These are phyloP conservation scores for Chaetodon trifascialis DNA, from an alignment of 2,113 vertebrate species.

Conservation along the genomic window DNA sequence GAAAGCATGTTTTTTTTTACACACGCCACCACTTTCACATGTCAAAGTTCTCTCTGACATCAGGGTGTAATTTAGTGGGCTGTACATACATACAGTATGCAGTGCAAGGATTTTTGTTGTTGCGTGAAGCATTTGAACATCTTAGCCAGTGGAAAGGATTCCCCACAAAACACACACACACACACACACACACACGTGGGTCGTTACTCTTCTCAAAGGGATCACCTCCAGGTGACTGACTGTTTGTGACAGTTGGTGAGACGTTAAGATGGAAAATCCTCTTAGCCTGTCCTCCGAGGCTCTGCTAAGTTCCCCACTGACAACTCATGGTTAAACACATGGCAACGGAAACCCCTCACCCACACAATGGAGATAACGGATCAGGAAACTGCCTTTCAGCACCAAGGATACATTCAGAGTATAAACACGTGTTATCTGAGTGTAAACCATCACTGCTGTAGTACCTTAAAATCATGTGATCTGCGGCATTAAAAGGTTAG, in stretches of 20 bases:
- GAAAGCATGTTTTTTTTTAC: not conserved
- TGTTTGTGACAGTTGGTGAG: slow-evolving; percentile 75
- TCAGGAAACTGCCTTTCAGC: not conserved
- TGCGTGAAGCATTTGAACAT: not conserved
- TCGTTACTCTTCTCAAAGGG: slow-evolving; percentile 26
- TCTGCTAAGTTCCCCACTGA: slow-evolving; percentile 31
- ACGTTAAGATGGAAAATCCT: slow-evolving; percentile 80
- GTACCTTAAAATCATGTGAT: slow-evolving; percentile 4
- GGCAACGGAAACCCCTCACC: slow-evolving; percentile 21
- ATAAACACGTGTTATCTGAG: not conserved
- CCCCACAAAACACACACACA: slow-evolving; percentile 1
- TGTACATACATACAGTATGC: not conserved
- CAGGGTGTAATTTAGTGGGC: not conserved
- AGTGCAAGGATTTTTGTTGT: not conserved
- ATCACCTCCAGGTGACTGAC: slow-evolving; percentile 76
- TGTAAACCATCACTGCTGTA: too few species aligned
- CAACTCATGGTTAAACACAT: slow-evolving; percentile 26
- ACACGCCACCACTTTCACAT: not conserved
- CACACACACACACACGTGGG: not conserved
- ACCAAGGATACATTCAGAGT: not conserved
- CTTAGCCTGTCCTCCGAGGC: slow-evolving; percentile 52
- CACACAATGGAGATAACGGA: not conserved
- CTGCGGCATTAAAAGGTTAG: slow-evolving; percentile 5
- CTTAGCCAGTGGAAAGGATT: slow-evolving; percentile 1
- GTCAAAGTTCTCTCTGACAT: not conserved